Evolutionary conservation across 2,888 invertebrate species (phyloP).

Genomic region (Hirtodrosophila duncani): DNA sequence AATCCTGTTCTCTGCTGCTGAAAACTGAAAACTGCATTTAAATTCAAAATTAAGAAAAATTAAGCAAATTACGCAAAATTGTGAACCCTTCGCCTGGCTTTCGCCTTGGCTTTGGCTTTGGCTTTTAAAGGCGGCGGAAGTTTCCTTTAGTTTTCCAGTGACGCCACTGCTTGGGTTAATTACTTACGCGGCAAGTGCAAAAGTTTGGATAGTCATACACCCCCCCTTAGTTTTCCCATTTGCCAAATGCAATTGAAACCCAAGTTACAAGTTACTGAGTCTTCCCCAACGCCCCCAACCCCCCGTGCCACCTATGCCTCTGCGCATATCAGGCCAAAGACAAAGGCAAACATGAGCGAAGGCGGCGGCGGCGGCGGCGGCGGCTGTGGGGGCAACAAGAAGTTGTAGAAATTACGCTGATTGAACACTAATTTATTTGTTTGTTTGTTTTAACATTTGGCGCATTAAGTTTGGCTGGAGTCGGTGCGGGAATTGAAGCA

Average conservation of each 20-base stretch:
- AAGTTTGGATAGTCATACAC: conserved; percentile 33
- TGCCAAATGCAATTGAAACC: conserved; percentile 51
- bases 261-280: conserved; percentile 25
- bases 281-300: conserved; percentile 25
- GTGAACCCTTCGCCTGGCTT: too few relatives aligned
- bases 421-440: conserved; percentile 73
- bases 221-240: not conserved
- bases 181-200: conserved; percentile 42
- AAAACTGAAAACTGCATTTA: too few relatives aligned
- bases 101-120: conserved; percentile 20
- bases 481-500: too few relatives aligned
- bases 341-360: not conserved
- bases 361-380: not conserved
- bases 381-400: conserved; percentile 23
- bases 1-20: too few relatives aligned
- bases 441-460: conserved; percentile 65
- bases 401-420: conserved; percentile 66
- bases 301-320: conserved; percentile 20
- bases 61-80: conserved; percentile 61
- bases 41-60: too few relatives aligned
- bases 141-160: not conserved
- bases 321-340: conserved; percentile 3
- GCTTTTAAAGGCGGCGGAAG: conserved; percentile 5
- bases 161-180: conserved; percentile 42
- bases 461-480: too few relatives aligned